phyloP scores from a whole-genome alignment of 2,888 invertebrate genomes.

The Noctua janthina region DNA sequence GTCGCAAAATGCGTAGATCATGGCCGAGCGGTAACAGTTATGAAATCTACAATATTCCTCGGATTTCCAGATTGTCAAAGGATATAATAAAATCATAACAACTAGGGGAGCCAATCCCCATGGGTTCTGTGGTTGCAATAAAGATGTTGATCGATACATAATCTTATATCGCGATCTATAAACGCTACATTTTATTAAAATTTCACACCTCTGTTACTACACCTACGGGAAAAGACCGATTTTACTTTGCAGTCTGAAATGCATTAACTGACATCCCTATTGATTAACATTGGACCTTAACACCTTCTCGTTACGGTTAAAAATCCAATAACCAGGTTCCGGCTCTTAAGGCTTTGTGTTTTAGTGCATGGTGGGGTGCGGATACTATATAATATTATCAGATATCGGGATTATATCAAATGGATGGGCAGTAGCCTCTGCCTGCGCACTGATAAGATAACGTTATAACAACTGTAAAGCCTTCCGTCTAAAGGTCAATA shows the following conservation, averaged over 20 bases:
- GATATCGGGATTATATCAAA: slow-evolving; percentile 35
- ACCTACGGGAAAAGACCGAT: slow-evolving; percentile 43
- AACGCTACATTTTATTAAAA: slow-evolving; percentile 53
- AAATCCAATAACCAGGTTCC: background rate
- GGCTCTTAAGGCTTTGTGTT: background rate
- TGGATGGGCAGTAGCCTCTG: slow-evolving; percentile 45
- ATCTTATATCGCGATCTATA: slow-evolving; percentile 50
- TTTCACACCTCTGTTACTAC: slow-evolving; percentile 51
- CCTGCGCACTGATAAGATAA: slow-evolving; percentile 36
- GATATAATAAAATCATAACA: slow-evolving; percentile 32
- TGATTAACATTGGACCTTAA: slow-evolving; percentile 2
- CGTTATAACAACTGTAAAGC: slow-evolving; percentile 23
- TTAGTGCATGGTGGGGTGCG: background rate
- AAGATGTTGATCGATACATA: slow-evolving; percentile 50
- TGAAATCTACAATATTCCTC: background rate
- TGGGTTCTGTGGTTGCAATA: slow-evolving; percentile 33
- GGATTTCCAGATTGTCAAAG: background rate
- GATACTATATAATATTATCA: slow-evolving; percentile 32
- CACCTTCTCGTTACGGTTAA: accelerated
- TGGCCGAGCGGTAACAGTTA: background rate
- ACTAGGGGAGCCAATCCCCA: slow-evolving; percentile 33
- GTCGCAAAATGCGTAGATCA: background rate
- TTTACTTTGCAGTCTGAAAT: slow-evolving; percentile 15
- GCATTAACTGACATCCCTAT: background rate
- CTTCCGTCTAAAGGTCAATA: slow-evolving; percentile 20